Base-by-base conservation (phyloP, 2,113 vertebrate species). In the Sphaerodactylus townsendi region DNA sequence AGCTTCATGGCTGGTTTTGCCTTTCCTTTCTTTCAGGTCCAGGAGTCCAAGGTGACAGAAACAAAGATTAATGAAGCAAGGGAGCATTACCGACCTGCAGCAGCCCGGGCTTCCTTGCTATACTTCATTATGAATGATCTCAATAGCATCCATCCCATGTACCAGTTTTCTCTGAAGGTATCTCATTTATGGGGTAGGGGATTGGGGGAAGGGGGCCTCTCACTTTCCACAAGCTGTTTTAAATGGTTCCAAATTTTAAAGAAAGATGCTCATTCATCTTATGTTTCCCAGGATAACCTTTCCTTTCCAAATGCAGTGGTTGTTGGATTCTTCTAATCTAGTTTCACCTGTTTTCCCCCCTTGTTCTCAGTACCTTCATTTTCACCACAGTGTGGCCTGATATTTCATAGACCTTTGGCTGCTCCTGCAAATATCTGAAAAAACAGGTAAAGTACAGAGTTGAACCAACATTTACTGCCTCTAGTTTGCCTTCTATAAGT, bases 81-180 rank as follows among this genome's bases (percentile, higher is more conserved):
- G 53, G 98, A 99, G 87, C 97, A 97, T 90, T 99, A 99, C 92
- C 94, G 98, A 3, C 97, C 95, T 0, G 97, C 96, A 0, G 98
- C 99, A 0, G 71, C 95, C 0, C 95, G 97, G 1, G 98, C 98
- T 33, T 98, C 98, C 15, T 95, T 99, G 86, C 96, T 99, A 71
- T 99, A 98, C 96, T 99, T 99, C 95, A 97, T 97, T 95, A 97
- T 98, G 97, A 97, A 94, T 3, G 95, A 98, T 94, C 98, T 99
- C 77, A 97, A 96, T 88, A 94, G 96, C 94, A 97, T 99, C 93
- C 98, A 99, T 79, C 98, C 98, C 50, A 98, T 99, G 98, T 99
- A 99, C 96, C 98, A 97, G 96, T 99, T 99, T 95, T 98, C 97
- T 62, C 94, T 98, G 87, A 97, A 98, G 97, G 97, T 98, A 91